phyloP scores from a whole-genome alignment of 2,888 invertebrate genomes.

The Pachydiplax longipennis region DNA sequence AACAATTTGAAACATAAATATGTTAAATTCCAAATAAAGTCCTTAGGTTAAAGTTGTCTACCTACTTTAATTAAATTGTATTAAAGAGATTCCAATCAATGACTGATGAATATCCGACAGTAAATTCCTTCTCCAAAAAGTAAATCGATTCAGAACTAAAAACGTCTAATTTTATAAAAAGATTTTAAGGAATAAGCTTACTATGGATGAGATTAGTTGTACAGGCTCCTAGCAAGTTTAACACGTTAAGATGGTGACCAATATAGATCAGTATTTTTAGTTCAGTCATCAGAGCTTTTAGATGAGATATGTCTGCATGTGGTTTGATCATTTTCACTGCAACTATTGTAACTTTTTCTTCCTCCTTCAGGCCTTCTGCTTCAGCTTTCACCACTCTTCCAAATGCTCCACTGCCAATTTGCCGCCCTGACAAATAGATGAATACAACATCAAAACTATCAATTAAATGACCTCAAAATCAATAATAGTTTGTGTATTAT shows the following conservation, averaged over 20 bases:
- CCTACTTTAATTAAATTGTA: no score
- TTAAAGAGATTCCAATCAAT: no score
- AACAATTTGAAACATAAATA: no score
- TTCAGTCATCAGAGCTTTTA: constrained; percentile 63
- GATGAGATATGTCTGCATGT: constrained; percentile 61
- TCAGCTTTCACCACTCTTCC: constrained; percentile 63
- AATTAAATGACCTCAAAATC: no score
- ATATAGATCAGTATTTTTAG: constrained; percentile 65
- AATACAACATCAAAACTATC: no score
- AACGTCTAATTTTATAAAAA: no score
- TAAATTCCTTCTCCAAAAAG: no score
- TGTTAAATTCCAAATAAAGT: no score
- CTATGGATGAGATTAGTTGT: constrained; percentile 61
- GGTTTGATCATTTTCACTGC: constrained; percentile 65
- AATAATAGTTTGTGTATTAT: no score
- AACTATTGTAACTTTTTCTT: constrained; percentile 56
- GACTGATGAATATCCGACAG: no score
- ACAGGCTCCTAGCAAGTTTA: constrained; percentile 64
- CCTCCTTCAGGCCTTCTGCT: constrained; percentile 59
- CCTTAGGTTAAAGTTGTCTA: no score
- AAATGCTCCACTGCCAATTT: constrained; percentile 64
- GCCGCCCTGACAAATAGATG: constrained; percentile 47
- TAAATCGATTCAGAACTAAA: no score
- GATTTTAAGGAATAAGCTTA: constrained; percentile 49
- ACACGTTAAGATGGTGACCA: constrained; percentile 64